Evolutionary conservation across 1,140 invertebrate genomes (phyloP).

Genomic region (Phortica variegata): DNA sequence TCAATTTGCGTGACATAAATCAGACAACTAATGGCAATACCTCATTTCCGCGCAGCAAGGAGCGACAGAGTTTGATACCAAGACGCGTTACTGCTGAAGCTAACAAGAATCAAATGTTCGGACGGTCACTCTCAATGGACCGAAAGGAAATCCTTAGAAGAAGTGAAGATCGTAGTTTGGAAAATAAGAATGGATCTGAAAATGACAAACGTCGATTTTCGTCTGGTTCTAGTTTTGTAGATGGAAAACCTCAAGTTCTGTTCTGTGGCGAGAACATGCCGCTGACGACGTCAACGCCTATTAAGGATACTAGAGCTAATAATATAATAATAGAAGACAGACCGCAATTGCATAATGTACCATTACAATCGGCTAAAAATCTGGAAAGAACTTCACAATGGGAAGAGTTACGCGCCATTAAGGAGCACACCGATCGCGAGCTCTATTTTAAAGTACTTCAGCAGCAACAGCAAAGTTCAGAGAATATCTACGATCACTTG

Average conservation of each 20-base stretch:
- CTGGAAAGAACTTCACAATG: too few relatives aligned
- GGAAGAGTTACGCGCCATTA: slow-evolving; percentile 45
- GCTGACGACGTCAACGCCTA: too few relatives aligned
- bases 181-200: slow-evolving; percentile 9
- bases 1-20: too few relatives aligned
- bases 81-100: slow-evolving; percentile 29
- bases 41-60: slow-evolving; percentile 20
- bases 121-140: slow-evolving; percentile 38
- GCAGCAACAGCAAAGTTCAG: slow-evolving; percentile 31
- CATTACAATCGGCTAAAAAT: too few relatives aligned
- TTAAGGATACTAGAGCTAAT: too few relatives aligned
- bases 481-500: slow-evolving; percentile 49
- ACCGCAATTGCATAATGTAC: too few relatives aligned
- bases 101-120: slow-evolving; percentile 18
- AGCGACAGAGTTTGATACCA: slow-evolving; percentile 42
- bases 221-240: too few relatives aligned
- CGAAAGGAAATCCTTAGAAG: slow-evolving; percentile 34
- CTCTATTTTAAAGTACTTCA: slow-evolving; percentile 42
- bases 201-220: too few relatives aligned
- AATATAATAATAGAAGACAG: too few relatives aligned
- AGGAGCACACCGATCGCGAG: slow-evolving; percentile 46
- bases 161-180: neutral
- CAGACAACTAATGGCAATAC: too few relatives aligned
- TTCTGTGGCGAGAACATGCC: too few relatives aligned
- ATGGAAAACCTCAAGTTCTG: too few relatives aligned